Base-by-base conservation (phyloP, 2,797 vertebrate species). In the Melanotaenia boesemani region DNA sequence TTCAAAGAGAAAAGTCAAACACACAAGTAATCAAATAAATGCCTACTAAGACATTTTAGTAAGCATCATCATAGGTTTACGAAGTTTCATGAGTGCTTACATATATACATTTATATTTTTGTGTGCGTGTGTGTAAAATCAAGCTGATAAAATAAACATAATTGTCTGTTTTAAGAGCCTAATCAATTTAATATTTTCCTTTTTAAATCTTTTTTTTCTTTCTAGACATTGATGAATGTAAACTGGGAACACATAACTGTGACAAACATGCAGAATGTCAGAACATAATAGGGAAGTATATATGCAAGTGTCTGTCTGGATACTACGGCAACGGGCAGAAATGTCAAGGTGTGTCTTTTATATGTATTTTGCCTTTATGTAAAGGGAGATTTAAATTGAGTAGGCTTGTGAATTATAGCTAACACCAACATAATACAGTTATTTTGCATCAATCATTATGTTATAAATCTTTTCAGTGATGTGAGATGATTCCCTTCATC, bases 191-290 rank as follows among this genome's bases (percentile, higher is more conserved):
- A 22, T 74, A 3, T 24, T 46, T 13, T 61, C 44, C 44, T 8
- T 20, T 46, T n/a, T 2, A 7, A 48, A 20, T 20, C 6, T n/a
- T 0, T 2, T 28, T 64, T 75, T 46, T n/a, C n/a, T 46, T 86
- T 83, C 39, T 83, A 97, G 96, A 96, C 86, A 87, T 95, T 30
- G 95, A 96, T 72, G 95, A 96, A 73, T 96, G 94, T 82, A 75
- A 87, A 68, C 77, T 1, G 66, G 92, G 91, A 52, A 72, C 32
- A 0, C 92, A 96, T 67, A 77, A 67, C 55, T 97, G 96, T 74
- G 91, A 93, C 84, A 88, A 90, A 76, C 92, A 94, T 1, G 82
- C 79, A 72, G 88, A 88, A 64, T 96, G 95, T 67, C 90, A 81
- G 76, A 97, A 96, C 41, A 94, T 79, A 0, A 72, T 88, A 36